A percentile compares a stretch with the other conserved stretches of the same genome.
These are phyloP conservation scores for Octopus sinensis DNA, from an alignment of 1,140 invertebrate genomes.

Conservation along the genomic window DNA sequence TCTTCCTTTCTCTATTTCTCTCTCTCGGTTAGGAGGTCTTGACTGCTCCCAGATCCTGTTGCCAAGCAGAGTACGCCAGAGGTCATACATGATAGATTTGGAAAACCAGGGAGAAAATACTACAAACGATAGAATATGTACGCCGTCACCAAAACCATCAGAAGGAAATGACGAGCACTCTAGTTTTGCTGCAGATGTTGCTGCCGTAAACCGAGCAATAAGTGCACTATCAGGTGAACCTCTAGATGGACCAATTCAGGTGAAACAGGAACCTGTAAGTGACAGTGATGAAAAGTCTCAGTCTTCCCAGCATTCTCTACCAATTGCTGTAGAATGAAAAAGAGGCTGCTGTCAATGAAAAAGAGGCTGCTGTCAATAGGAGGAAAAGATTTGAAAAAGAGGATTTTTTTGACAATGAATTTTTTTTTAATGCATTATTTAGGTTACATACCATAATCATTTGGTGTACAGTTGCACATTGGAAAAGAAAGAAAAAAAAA, in stretches of 20 bases:
- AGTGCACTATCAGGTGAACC: conserved; percentile 8
- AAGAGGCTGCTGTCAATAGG: neutral
- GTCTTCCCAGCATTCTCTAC: neutral
- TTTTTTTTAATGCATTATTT: neutral
- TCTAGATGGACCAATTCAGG: neutral
- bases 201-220: conserved; percentile 9
- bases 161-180: neutral
- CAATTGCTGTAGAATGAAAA: neutral
- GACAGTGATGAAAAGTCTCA: conserved; percentile 4
- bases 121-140: neutral
- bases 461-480: neutral
- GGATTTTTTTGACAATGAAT: neutral
- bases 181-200: conserved; percentile 14
- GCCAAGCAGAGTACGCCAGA: conserved; percentile 16
- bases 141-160: conserved; percentile 6
- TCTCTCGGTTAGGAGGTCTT: conserved; percentile 19
- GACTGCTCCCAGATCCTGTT: conserved; percentile 21
- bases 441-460: neutral
- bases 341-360: neutral
- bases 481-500: neutral
- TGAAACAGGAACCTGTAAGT: conserved; percentile 14
- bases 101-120: neutral
- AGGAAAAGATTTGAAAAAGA: neutral
- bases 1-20: neutral
- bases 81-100: neutral